Evolutionary conservation across 2,113 vertebrate genomes (phyloP), one percentile per base, ranked within the genome.

Genomic region (Myotis brandtii): DNA sequence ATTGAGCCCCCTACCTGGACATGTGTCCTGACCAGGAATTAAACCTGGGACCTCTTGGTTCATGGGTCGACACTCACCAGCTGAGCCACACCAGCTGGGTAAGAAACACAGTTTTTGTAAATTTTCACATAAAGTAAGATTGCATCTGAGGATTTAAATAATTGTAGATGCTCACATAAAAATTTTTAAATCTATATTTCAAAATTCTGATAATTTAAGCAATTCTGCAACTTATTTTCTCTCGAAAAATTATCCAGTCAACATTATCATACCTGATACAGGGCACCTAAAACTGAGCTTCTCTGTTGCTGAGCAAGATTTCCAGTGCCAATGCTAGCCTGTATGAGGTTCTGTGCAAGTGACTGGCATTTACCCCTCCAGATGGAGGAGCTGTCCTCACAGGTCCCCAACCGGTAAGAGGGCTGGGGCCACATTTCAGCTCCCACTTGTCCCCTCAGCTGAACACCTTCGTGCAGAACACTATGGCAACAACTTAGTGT

Each of bases 121-220:
- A 92, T 87, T 93, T 95, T 95, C 32, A 59, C 81, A 66, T 88
- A 81, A 92, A 70, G 4, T 30, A 80, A 93, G 86, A 50, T 95
- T 92, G 17, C 17, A 89, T 66, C 34, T 79, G 69, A 25, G 59
- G 10, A 83, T 96, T 92, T 70, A 64, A 46, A 62, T 56, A 81
- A 75, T 83, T 73, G 66, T 6, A 92, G 40, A 75, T 56, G 6
- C 12, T 93, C 16, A 66, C 14, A 87, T 90, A 11, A 80, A 91
- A 95, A 59, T 4, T 34, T 76, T 91, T 13, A 81, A 48, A 76
- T 23, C 9, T 30, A 25, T 79, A 75, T 50, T 94, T 89, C 6
- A 75, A 94, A 96, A 93, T 88, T 96, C 34, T 93, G 69, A 87
- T 92, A 92, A 80, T 46, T 70, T 73, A 76, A 40, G 6, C 52